Conservation (phyloP, 2,113 vertebrate species). For the Dascyllus trimaculatus region DNA sequence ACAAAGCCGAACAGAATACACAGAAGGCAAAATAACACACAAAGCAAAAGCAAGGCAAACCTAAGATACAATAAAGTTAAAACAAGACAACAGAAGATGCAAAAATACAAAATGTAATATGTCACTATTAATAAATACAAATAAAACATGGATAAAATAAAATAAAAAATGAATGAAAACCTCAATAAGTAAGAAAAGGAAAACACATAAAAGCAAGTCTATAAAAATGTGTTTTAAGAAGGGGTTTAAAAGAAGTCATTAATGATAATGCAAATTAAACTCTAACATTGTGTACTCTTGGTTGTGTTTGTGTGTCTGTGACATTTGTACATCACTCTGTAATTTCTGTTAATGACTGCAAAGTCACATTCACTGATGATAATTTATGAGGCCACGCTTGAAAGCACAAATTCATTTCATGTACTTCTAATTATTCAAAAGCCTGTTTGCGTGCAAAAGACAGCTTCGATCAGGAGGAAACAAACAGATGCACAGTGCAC, state of each 20-base stretch:
- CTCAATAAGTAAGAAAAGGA: too few species aligned
- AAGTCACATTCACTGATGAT: constrained; percentile 8
- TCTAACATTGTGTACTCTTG: not conserved
- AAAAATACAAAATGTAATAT: too few species aligned
- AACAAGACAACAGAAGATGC: too few species aligned
- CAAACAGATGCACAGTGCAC: constrained; percentile 30
- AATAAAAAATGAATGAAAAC: too few species aligned
- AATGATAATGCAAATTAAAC: too few species aligned
- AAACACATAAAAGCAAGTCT: too few species aligned
- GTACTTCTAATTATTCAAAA: constrained; percentile 23
- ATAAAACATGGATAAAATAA: too few species aligned
- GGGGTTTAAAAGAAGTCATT: not conserved
- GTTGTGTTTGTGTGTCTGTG: not conserved
- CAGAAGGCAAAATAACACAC: too few species aligned
- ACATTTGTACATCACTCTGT: not conserved
- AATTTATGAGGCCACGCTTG: constrained; percentile 12
- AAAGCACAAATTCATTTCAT: constrained; percentile 29
- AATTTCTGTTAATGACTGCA: not conserved
- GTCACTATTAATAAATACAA: too few species aligned
- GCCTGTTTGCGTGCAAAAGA: constrained; percentile 16
- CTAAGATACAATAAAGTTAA: too few species aligned
- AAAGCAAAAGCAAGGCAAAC: too few species aligned
- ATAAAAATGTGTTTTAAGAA: not conserved
- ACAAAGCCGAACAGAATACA: too few species aligned
- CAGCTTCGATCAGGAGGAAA: constrained; percentile 15